These are phyloP conservation scores for Salticus scenicus DNA, from an alignment of 2,888 invertebrate species.

Conservation along the genomic window DNA sequence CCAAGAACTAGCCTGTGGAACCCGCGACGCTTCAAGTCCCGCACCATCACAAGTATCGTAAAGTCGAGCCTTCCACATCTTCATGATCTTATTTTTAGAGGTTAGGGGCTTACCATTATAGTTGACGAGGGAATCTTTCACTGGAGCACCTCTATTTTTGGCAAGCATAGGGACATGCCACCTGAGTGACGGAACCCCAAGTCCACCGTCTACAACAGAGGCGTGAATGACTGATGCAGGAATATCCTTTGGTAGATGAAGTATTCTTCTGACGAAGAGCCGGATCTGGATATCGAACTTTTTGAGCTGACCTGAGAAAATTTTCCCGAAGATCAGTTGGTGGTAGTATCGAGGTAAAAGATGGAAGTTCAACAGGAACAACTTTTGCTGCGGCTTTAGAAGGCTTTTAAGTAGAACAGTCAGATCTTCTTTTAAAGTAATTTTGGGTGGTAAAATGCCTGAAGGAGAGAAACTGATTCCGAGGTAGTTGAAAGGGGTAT, in stretches of 20 bases:
- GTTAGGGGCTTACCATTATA: neutral
- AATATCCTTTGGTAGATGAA: constrained; percentile 4
- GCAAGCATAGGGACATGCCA: neutral
- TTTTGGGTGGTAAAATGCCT: neutral
- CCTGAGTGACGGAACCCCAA: neutral
- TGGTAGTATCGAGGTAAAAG: neutral
- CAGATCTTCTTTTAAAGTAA: neutral
- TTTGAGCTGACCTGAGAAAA: neutral
- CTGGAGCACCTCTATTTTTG: no score
- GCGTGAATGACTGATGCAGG: neutral
- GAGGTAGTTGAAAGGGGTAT: neutral
- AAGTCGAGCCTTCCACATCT: neutral
- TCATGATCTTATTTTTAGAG: neutral
- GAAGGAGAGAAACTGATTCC: neutral
- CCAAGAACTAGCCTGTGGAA: neutral
- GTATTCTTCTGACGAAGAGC: neutral
- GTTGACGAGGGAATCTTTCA: no score
- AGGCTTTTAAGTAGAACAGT: neutral
- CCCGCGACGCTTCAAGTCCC: neutral
- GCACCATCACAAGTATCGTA: neutral
- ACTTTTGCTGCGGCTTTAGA: constrained; percentile 18
- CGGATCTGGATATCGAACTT: neutral
- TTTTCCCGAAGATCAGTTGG: neutral
- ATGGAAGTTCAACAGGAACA: neutral
- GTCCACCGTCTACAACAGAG: neutral